Evolutionary conservation across 2,888 invertebrate species (phyloP), one percentile per base, ranked within the genome.

Genomic region (Cryptus viduatorius): DNA sequence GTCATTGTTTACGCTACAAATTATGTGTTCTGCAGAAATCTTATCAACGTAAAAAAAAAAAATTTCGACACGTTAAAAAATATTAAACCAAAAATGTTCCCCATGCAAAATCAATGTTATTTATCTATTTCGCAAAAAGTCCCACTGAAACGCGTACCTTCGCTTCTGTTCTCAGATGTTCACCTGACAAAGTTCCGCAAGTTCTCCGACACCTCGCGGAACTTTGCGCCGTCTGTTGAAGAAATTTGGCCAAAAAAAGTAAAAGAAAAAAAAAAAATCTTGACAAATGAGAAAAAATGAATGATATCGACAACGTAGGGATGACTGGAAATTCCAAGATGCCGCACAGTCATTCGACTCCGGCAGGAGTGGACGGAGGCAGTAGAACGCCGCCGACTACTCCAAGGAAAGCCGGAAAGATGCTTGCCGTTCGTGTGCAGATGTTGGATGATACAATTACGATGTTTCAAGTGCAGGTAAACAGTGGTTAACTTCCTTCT

Each of bases 401-500:
- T 88, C 97, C 97, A 78, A 96, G 97, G 91, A 97, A 97, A 92
- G 96, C 96, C 90, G 98, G 98, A 92, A 98, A 98, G 94, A 98
- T 98, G 96, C 95, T 98, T 86, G 97, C 97, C 77, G 96, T 98
- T 86, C 95, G 97, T 89, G 97, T 98, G 79, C 97, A 97, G 94
- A 98, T 98, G 98, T 95, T 98, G 88, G 98, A 98, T 93, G 98
- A 98, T 94, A 96, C 97, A 75, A 95, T 97, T 92, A 98, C 98
- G 89, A 97, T 98, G 95, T 98, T 98, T 94, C 98, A 98, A 96
- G 97, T 98, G 89, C 98, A 98, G 97, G 98, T 98, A 93, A 91
- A 59, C 31, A 91, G 64, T n/a, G 48, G 7, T 53, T 29, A 12
- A 16, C 71, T 42, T 44, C 12, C 37, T 7, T n/a, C 7, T 24